phyloP scores from a whole-genome alignment of 2,113 vertebrate genomes.

The Etheostoma cragini region DNA sequence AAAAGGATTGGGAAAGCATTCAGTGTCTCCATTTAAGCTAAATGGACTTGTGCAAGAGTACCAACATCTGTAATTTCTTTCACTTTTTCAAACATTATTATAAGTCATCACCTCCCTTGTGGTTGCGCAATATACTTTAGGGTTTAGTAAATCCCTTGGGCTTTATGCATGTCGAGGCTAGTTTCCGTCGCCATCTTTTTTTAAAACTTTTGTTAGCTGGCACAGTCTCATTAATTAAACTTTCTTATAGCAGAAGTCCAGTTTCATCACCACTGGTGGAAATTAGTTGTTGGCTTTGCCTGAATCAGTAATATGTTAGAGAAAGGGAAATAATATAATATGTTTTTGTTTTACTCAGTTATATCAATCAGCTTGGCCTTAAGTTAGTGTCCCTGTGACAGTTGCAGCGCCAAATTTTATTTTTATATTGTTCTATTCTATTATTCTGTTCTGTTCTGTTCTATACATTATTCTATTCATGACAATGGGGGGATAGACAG shows the following conservation, averaged over 20 bases:
- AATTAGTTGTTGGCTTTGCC: background rate
- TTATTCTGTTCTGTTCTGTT: too few relatives aligned
- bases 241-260: background rate
- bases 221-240: background rate
- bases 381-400: background rate
- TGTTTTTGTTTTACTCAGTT: conserved; percentile 7
- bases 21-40: background rate
- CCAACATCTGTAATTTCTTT: background rate
- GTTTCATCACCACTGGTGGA: background rate
- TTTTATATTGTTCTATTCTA: too few relatives aligned
- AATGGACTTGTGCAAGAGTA: background rate
- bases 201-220: background rate
- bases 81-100: background rate
- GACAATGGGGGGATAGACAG: background rate
- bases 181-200: background rate
- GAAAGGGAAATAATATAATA: background rate
- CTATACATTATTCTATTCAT: too few relatives aligned
- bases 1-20: background rate
- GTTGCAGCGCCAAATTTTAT: background rate
- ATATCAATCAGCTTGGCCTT: background rate
- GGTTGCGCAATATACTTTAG: too few relatives aligned
- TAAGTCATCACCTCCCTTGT: too few relatives aligned
- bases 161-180: background rate
- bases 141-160: background rate
- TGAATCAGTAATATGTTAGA: background rate